A percentile compares a stretch with the other conserved stretches of the same genome.
These are phyloP conservation scores for Aleiodes alternator DNA, from an alignment of 2,888 invertebrate species.

Conservation along the genomic window DNA sequence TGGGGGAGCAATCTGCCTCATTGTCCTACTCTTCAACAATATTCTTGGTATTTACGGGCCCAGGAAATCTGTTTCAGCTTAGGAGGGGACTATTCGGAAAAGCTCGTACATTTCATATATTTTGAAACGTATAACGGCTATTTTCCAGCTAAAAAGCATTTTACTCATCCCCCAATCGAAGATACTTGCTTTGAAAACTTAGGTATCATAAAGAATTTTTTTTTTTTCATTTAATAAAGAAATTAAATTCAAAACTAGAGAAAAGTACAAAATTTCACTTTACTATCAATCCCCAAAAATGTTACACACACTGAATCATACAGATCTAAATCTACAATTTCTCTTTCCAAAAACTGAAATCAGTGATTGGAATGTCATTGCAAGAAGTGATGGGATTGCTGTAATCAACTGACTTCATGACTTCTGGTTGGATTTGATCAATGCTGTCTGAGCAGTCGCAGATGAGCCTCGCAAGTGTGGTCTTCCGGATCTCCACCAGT, in stretches of 20 bases:
- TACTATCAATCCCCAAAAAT: not conserved
- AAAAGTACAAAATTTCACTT: constrained; percentile 9
- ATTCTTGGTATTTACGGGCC: no score
- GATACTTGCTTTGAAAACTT: no score
- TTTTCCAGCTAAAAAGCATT: no score
- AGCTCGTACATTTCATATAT: no score
- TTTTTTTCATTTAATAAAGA: no score
- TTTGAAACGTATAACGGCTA: no score
- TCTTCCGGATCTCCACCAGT: constrained; percentile 87
- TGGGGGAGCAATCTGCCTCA: no score
- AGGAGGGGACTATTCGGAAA: no score
- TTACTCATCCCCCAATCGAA: no score
- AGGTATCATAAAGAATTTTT: no score
- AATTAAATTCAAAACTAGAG: not conserved
- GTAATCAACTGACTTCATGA: constrained; percentile 81
- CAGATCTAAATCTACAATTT: constrained; percentile 9
- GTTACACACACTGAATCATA: not conserved
- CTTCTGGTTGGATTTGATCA: constrained; percentile 80
- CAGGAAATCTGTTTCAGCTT: no score
- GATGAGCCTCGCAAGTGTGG: constrained; percentile 84
- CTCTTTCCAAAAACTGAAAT: constrained; percentile 79
- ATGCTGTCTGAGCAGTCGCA: constrained; percentile 86
- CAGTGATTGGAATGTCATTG: constrained; percentile 78
- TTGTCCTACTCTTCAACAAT: no score
- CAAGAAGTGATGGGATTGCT: constrained; percentile 82